A percentile compares a stretch with the other conserved stretches of the same genome.
phyloP scores from a whole-genome alignment of 1,140 invertebrate species.

The Cheumatopsyche charites region DNA sequence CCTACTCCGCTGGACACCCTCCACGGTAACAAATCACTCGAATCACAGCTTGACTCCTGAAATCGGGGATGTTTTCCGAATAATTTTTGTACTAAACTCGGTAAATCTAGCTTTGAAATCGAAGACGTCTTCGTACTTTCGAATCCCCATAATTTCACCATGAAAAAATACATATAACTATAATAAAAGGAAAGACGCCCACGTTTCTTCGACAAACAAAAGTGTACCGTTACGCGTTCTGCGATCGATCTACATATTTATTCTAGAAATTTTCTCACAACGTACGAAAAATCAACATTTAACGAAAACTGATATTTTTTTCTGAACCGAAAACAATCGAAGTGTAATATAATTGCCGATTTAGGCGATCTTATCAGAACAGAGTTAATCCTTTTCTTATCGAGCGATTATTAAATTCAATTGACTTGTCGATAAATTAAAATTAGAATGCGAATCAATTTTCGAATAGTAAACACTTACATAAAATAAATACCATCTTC shows the following conservation, averaged over 20 bases:
- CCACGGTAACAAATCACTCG: slow-evolving; percentile 35
- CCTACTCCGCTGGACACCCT: slow-evolving; percentile 22
- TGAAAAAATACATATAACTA: slow-evolving; percentile 3
- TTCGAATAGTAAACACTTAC: no score
- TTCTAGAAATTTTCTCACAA: slow-evolving; percentile 5
- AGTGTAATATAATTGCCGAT: neutral
- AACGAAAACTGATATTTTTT: neutral
- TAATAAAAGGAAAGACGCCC: neutral
- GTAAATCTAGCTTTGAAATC: neutral
- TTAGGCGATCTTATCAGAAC: no score
- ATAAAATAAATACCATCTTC: no score
- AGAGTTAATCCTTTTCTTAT: no score
- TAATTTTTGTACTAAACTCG: neutral
- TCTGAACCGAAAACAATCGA: neutral
- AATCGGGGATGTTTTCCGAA: neutral
- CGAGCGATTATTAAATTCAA: no score
- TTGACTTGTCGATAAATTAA: no score
- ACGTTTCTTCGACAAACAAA: slow-evolving; percentile 13
- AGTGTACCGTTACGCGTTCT: slow-evolving; percentile 1
- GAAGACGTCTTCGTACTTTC: slow-evolving; percentile 12
- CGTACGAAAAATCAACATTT: slow-evolving; percentile 1
- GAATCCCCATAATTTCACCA: slow-evolving; percentile 27
- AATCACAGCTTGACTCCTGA: no score
- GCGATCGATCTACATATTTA: slow-evolving; percentile 16
- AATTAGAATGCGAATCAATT: no score